Evolutionary conservation across 1,140 invertebrate species (phyloP).

Genomic region (Polypedilum pembai): DNA sequence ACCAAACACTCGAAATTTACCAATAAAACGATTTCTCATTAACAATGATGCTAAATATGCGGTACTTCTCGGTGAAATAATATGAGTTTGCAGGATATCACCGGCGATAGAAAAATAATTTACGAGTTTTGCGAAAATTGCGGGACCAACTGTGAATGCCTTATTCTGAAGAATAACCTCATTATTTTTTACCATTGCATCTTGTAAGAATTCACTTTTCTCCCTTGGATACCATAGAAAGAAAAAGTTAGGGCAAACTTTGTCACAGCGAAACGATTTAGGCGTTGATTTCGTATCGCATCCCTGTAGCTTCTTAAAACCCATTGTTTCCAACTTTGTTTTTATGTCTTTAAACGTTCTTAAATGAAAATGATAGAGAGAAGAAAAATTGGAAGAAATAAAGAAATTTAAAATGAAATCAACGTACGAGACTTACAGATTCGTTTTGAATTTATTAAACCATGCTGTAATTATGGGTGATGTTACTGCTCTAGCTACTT

Average conservation of each 20-base stretch:
- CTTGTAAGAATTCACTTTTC: slow-evolving; percentile 39
- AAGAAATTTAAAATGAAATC: background rate
- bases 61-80: slow-evolving; percentile 62
- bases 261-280: slow-evolving; percentile 56
- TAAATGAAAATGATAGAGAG: background rate
- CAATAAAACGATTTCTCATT: slow-evolving; percentile 51
- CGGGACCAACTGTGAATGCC: slow-evolving; percentile 66
- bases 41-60: slow-evolving; percentile 65
- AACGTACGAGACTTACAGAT: slow-evolving; percentile 46
- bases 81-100: slow-evolving; percentile 66
- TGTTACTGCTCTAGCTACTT: slow-evolving; percentile 51
- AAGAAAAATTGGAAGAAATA: background rate
- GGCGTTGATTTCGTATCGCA: slow-evolving; percentile 43
- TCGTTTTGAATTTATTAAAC: slow-evolving; percentile 60
- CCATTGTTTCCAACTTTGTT: slow-evolving; percentile 31
- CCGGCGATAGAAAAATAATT: slow-evolving; percentile 55
- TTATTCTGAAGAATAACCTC: slow-evolving; percentile 54
- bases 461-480: slow-evolving; percentile 60
- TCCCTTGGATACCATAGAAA: slow-evolving; percentile 50
- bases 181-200: slow-evolving; percentile 49
- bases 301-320: slow-evolving; percentile 37
- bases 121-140: slow-evolving; percentile 57
- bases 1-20: slow-evolving; percentile 52
- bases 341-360: background rate
- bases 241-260: slow-evolving; percentile 62